Base-by-base conservation (phyloP, 2,888 invertebrate genomes). In the Panzeria rudis region DNA sequence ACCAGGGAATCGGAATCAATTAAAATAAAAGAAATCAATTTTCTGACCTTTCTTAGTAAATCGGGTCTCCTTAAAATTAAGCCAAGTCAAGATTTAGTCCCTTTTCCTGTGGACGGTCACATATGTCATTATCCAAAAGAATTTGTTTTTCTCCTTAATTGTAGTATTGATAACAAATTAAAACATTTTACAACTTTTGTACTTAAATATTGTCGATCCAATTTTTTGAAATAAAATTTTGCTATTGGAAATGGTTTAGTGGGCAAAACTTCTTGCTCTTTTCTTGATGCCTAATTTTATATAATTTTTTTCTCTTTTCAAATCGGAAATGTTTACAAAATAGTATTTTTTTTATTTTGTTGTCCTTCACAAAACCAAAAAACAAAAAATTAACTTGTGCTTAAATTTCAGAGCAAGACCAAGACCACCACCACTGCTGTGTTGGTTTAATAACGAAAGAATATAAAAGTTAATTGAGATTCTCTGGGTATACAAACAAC, bases 331-430 rank as follows among this genome's bases (percentile, higher is more conserved):
- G 81, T 59, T 71, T 62, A 69, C 41, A 52, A 54, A 29, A 35
- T 50, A 35, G 23, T 11, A 23, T 38, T 62, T 15, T 2, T 38
- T 38, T 41, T 29, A 29, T 29, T 59, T 68, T 17, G 13, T 20
- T 32, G 25, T 50, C 47, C 32, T 13, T 11, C n/a, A n/a, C 23
- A 56, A 32, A 64, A n/a, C n/a, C n/a, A n/a, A 25, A 2, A 47
- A 41, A 25, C 38, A n/a, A 6, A 61, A 17, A 38, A 20, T 59
- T 11, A 50, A 66, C 29, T 54, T 29, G 25, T 69, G 54, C 56
- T 66, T 83, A 64, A 83, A 72, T 69, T 68, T 59, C 56, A 80
- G 35, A 75, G 59, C 64, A 80, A 79, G 56, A 69, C 38, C 61
- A 41, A 62, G 68, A 76, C 80, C 71, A 84, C 66, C 76, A 84